Conservation (phyloP, 2,113 vertebrate species). For the Stercorarius parasiticus region DNA sequence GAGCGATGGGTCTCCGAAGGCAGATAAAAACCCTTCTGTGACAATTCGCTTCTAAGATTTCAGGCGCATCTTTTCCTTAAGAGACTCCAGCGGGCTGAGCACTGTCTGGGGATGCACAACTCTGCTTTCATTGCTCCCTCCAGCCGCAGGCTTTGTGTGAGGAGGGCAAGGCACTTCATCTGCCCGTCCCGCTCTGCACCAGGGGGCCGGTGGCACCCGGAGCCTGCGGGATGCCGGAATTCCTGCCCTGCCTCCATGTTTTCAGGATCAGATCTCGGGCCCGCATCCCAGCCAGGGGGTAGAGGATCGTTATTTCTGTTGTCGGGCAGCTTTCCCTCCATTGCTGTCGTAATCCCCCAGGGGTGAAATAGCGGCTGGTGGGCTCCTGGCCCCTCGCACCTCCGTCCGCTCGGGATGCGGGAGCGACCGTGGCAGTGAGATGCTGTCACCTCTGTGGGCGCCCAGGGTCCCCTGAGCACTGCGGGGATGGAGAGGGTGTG, state of each 20-base stretch:
- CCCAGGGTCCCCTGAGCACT: fast-evolving
- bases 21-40: slow-evolving; percentile 59
- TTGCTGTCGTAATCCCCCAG: neutral
- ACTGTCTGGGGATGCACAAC: neutral
- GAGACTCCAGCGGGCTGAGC: neutral
- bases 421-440: neutral
- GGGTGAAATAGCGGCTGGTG: neutral
- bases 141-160: fast-evolving
- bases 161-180: neutral
- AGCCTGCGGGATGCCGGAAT: fast-evolving
- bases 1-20: slow-evolving; percentile 71
- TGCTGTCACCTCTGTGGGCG: fast-evolving
- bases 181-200: neutral
- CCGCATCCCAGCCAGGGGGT: fast-evolving
- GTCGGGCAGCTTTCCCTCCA: neutral
- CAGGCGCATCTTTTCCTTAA: neutral
- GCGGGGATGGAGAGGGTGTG: neutral
- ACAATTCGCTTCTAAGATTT: neutral
- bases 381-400: neutral
- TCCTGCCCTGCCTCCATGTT: neutral
- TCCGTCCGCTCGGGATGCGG: fast-evolving
- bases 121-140: neutral
- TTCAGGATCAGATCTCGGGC: neutral
- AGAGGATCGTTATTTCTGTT: neutral
- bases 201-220: fast-evolving